phyloP scores from a whole-genome alignment of 2,888 invertebrate genomes.

The Sphaerophoria rueppellii region DNA sequence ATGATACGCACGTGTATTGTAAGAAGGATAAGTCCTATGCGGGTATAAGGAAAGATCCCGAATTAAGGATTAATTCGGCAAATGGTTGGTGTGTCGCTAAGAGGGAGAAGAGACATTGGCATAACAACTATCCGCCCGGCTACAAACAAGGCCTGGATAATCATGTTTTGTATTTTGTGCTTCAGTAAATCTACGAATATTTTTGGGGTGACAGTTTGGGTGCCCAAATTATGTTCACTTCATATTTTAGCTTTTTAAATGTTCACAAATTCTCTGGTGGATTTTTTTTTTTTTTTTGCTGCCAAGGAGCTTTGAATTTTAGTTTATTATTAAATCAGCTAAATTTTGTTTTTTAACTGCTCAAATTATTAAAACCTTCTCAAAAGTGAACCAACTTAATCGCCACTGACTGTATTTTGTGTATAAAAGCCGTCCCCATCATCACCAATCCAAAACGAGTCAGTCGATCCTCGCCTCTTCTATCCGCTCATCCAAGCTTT shows the following conservation, averaged over 20 bases:
- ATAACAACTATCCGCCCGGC: constrained; percentile 45
- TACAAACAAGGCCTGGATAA: constrained; percentile 78
- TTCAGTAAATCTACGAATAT: constrained; percentile 74
- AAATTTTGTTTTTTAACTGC: too few species aligned
- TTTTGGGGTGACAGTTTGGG: constrained; percentile 37
- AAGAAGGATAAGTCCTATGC: constrained; percentile 79
- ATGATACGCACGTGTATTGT: constrained; percentile 76
- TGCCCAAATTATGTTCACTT: background rate
- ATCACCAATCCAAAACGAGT: background rate
- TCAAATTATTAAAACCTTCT: too few species aligned
- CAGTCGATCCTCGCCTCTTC: constrained; percentile 3
- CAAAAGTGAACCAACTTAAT: background rate
- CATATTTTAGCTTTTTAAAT: background rate
- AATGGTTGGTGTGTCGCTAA: constrained; percentile 82
- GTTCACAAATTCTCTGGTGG: background rate
- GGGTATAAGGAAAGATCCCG: constrained; percentile 80
- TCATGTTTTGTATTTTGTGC: constrained; percentile 78
- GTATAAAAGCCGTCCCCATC: constrained; percentile 17
- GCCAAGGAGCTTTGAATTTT: too few species aligned
- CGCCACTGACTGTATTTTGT: constrained; percentile 51
- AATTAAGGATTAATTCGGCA: constrained; percentile 82
- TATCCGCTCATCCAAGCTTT: constrained; percentile 28
- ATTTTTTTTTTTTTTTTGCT: too few species aligned
- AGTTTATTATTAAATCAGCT: too few species aligned
- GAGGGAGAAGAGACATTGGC: constrained; percentile 73